These are phyloP conservation scores for Strigamia crassipes DNA, from an alignment of 2,888 invertebrate species.

Conservation along the genomic window DNA sequence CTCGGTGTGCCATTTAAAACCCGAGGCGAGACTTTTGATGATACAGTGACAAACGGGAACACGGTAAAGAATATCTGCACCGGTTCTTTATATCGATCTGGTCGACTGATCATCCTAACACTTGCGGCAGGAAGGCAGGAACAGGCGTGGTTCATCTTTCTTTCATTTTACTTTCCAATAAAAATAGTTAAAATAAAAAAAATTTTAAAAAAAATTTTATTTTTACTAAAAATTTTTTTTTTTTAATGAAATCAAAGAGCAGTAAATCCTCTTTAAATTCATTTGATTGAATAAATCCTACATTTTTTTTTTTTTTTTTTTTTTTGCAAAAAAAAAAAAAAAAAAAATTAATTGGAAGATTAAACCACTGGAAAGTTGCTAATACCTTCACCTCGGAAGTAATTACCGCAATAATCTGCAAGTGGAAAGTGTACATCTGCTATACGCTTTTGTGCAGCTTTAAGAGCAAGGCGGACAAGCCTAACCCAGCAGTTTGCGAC, in stretches of 20 bases:
- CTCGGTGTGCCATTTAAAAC: background rate
- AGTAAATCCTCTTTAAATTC: background rate
- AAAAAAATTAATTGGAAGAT: constrained; percentile 36
- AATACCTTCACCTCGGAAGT: background rate
- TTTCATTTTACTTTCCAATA: background rate
- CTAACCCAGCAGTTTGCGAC: no score
- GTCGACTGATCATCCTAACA: constrained; percentile 8
- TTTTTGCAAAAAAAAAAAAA: background rate
- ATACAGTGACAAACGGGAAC: constrained; percentile 10
- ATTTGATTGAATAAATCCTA: background rate
- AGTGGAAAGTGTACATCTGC: background rate
- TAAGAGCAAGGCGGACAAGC: background rate
- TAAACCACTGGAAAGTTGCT: constrained; percentile 2
- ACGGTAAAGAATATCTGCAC: background rate
- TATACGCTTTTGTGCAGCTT: background rate
- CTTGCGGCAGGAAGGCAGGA: background rate
- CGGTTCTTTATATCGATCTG: constrained; percentile 23
- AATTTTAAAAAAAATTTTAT: background rate
- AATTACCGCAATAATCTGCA: background rate
- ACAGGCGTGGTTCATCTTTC: background rate
- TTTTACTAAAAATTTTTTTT: background rate
- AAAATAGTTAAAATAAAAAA: background rate
- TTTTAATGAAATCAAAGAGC: background rate
- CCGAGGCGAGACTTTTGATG: background rate
- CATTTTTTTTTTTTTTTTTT: background rate